Conservation (phyloP, 92 coral and sea anemone species). For the Siderastrea radians region DNA sequence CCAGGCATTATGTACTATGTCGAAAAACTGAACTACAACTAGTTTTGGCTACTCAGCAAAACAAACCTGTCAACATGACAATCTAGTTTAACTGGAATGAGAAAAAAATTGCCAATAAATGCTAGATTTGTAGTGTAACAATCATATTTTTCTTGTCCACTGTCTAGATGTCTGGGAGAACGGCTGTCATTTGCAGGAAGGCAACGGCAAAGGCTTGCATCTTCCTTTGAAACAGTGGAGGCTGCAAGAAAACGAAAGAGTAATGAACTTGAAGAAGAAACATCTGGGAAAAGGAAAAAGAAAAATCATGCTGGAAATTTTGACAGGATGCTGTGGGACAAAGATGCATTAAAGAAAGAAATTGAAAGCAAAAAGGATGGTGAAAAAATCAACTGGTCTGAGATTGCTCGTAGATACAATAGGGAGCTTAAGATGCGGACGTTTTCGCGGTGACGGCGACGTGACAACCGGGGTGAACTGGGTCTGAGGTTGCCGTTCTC, state of each 20-base stretch:
- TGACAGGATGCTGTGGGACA: conserved; percentile 21
- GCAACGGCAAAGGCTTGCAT: not conserved
- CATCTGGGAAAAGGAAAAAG: not conserved
- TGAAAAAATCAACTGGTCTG: conserved; percentile 29
- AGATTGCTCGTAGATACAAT: no score
- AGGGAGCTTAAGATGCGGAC: no score
- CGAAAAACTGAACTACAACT: no score
- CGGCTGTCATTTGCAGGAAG: not conserved
- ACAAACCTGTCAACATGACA: no score
- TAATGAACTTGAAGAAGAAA: not conserved
- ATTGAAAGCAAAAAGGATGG: conserved; percentile 44
- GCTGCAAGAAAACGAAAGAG: not conserved
- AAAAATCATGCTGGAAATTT: conserved; percentile 32
- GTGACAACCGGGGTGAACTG: no score
- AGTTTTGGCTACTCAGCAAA: no score
- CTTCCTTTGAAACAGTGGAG: not conserved
- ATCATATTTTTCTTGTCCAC: not conserved
- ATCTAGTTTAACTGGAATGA: no score
- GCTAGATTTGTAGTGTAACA: no score
- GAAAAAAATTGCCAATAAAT: no score
- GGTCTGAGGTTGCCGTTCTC: no score
- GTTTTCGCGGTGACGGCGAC: no score
- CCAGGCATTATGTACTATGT: no score
- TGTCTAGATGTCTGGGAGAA: not conserved
- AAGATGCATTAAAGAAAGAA: conserved; percentile 31